These are phyloP conservation scores for Sweltsa coloradensis DNA, from an alignment of 1,140 invertebrate species.

Conservation along the genomic window DNA sequence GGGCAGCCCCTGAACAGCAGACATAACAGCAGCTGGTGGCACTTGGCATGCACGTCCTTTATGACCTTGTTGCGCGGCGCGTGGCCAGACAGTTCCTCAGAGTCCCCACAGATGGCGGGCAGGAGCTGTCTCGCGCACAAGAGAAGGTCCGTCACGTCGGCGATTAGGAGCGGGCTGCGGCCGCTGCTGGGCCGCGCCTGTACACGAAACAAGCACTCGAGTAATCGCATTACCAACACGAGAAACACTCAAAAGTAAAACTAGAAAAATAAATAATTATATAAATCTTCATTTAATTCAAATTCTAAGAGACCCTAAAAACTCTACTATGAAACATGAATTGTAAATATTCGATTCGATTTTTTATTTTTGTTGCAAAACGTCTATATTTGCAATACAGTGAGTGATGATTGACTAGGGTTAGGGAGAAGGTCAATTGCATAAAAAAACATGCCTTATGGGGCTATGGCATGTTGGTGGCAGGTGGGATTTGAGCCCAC, in stretches of 20 bases:
- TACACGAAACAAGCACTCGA: constrained; percentile 3
- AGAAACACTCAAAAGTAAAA: neutral
- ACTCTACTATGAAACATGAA: neutral
- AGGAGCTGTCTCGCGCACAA: constrained; percentile 54
- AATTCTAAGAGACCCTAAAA: neutral
- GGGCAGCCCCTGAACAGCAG: constrained; percentile 56
- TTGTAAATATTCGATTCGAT: no score
- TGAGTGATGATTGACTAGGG: no score
- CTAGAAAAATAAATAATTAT: neutral
- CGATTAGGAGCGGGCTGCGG: constrained; percentile 44
- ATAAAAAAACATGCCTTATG: no score
- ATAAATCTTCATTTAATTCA: neutral
- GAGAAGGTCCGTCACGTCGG: constrained; percentile 60
- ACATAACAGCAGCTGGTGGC: constrained; percentile 55
- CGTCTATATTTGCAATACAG: no score
- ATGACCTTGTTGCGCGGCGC: constrained; percentile 40
- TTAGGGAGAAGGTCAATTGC: no score
- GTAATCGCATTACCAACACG: neutral
- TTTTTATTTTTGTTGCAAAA: no score
- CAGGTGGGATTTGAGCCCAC: neutral
- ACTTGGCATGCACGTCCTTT: constrained; percentile 64
- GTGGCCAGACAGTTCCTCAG: constrained; percentile 44
- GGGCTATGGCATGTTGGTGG: neutral
- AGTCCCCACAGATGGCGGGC: constrained; percentile 45
- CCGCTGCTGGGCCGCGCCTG: constrained; percentile 46